Conservation (phyloP, 2,888 invertebrate species). For the Biston betularia region DNA sequence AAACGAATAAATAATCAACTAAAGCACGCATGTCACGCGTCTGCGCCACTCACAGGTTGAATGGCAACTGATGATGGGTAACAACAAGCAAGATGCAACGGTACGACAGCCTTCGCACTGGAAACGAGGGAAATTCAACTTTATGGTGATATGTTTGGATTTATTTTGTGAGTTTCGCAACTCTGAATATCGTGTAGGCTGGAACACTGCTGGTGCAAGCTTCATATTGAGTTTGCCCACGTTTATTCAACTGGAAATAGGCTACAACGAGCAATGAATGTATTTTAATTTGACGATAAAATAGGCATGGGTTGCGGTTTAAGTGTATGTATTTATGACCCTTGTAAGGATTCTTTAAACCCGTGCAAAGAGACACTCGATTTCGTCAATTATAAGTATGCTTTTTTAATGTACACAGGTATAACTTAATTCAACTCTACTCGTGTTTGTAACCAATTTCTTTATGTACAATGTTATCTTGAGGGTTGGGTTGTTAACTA, state of each 20-base stretch:
- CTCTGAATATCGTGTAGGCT: conserved; percentile 39
- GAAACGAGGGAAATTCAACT: conserved; percentile 55
- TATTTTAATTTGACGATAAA: neutral
- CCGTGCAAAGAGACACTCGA: neutral
- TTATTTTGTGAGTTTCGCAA: conserved; percentile 32
- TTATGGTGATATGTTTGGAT: conserved; percentile 45
- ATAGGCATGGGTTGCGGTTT: neutral
- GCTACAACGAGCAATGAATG: neutral
- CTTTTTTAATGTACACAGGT: too few relatives aligned
- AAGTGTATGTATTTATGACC: neutral
- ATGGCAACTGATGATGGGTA: conserved; percentile 66
- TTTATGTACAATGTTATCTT: too few relatives aligned
- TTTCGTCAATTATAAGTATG: neutral
- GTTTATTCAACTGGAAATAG: conserved; percentile 28
- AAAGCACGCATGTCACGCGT: conserved; percentile 51
- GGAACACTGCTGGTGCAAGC: conserved; percentile 31
- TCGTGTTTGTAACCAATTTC: too few relatives aligned
- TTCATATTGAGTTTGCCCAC: conserved; percentile 52
- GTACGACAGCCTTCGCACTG: conserved; percentile 53
- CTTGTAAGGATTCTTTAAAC: neutral
- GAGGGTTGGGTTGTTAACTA: too few relatives aligned
- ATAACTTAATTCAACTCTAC: too few relatives aligned
- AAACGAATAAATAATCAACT: conserved; percentile 39
- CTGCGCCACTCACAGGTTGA: conserved; percentile 52
- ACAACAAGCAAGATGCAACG: conserved; percentile 56